Evolutionary conservation across 2,888 invertebrate genomes (phyloP), one percentile per base, ranked within the genome.

Genomic region (Nemurella pictetii): DNA sequence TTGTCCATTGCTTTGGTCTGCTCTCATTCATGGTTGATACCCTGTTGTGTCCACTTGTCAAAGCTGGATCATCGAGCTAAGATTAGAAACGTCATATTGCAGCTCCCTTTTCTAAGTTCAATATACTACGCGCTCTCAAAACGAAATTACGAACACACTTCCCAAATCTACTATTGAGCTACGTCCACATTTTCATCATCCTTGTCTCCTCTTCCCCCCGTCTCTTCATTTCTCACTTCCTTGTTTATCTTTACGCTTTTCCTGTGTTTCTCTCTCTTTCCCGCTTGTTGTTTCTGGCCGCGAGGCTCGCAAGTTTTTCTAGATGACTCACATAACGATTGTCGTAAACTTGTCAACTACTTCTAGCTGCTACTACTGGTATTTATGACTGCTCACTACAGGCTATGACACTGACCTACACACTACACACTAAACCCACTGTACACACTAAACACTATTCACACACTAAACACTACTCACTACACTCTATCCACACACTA

Each of bases 331-430:
- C 82, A 72, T 82, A 72, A 82, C 82, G 82, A 72, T 28, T 20
- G 82, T 82, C 82, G 82, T 82, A 82, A 82, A 82, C 29, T 82
- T 72, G 82, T 82, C 82, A 82, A 82, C 82, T 82, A 55, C 55
- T 55, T 5, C 32, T 32, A 55, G 20, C 55, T 55, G 9, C 32
- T 32, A 55, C 55, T 55, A n/a, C 26, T 55, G 82, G 72, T 82
- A 82, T 82, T 82, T 82, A 82, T 82, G 82, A 82, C 72, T 15
- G 55, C 55, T 82, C 25, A 15, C 80, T 80, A 12, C 20, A 32
- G 32, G 4, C 55, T 20, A 12, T 20, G 55, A 12, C 55, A 82
- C 82, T 55, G 82, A 55, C 72, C 82, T 72, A 82, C 0, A 29
- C 20, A n/a, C n/a, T n/a, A n/a, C n/a, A n/a, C n/a, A n/a, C n/a